Base-by-base conservation (phyloP, 2,888 invertebrate genomes). In the Brenthis daphne region DNA sequence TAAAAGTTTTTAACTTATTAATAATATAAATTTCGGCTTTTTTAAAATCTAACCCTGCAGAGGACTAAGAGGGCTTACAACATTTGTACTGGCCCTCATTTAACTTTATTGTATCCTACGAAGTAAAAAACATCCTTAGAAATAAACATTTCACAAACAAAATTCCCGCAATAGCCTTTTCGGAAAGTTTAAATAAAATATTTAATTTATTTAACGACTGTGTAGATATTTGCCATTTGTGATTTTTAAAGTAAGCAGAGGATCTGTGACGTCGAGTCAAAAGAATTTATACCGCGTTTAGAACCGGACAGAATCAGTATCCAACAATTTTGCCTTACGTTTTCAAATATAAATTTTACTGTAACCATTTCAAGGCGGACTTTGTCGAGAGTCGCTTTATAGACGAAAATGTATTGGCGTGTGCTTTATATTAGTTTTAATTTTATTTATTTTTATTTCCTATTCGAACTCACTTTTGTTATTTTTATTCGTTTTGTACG, bases 251-350 rank as follows among this genome's bases (percentile, higher is more conserved):
- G 33, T 63, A 57, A 65, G 58, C 37, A 57, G 33, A 33, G 51
- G 51, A 65, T 58, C 57, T 53, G 43, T 58, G 57, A 53, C n/a
- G 65, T 57, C 57, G 57, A 58, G 20, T 65, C 37, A 54, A 53
- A 63, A 20, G 43, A 63, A 63, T 63, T 63, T 53, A 63, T 53
- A 63, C 53, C 8, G 53, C 50, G 57, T 48, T 65, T n/a, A 57
- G 24, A 65, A 53, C 57, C 57, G 65, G n/a, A 14, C 37, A 33
- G 16, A 6, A 16, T 33, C 51, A 37, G n/a, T 53, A 37, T 51
- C 51, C 8, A 16, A 33, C 16, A 16, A 37, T 53, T 61, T 53
- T 61, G 61, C 37, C 51, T 61, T 61, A 61, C 61, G 51, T 33
- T 53, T 53, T 61, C 61, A 53, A 12, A 63, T 53, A 20, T 61